Conservation (phyloP, 2,113 vertebrate genomes). For the Pseudorectes ferrugineus region DNA sequence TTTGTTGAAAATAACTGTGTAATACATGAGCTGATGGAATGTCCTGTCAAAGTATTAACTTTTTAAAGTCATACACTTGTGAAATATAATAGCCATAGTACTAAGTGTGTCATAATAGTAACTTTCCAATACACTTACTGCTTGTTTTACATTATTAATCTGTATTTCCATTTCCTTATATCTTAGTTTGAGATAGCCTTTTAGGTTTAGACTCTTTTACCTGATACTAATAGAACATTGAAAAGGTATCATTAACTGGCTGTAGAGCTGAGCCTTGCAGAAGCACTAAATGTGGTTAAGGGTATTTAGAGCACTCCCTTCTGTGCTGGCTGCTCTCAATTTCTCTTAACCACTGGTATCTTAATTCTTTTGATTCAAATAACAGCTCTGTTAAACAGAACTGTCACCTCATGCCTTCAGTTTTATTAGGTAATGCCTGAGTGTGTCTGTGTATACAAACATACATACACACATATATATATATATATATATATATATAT, state of each 20-base stretch:
- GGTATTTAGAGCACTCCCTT: neutral
- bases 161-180: neutral
- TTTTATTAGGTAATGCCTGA: neutral
- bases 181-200: neutral
- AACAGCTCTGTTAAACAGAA: neutral
- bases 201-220: neutral
- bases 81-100: neutral
- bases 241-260: neutral
- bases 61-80: neutral
- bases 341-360: neutral
- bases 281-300: neutral
- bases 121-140: neutral
- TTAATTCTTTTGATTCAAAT: neutral
- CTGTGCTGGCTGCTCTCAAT: neutral
- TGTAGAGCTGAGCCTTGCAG: neutral
- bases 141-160: neutral
- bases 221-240: neutral
- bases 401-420: neutral
- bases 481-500: no score
- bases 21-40: neutral
- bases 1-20: neutral
- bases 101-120: neutral
- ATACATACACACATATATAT: neutral
- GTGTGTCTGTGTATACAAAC: neutral
- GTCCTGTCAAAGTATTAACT: neutral